Base-by-base conservation (phyloP, 2,888 invertebrate genomes). In the Ormyrus nitidulus region DNA sequence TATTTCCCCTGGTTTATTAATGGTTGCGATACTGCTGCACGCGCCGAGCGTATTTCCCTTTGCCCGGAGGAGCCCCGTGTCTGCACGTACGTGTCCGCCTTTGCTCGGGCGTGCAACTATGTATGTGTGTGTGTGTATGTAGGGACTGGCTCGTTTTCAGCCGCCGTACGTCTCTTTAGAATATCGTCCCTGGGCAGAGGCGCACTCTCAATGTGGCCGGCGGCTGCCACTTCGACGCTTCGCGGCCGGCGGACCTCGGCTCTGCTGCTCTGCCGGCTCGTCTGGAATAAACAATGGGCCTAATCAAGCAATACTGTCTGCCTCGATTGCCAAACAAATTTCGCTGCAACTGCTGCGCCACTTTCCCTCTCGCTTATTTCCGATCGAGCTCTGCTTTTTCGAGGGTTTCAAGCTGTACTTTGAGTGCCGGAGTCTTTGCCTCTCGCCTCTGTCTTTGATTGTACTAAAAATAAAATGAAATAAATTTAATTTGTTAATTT, bases 1-100 rank as follows among this genome's bases (percentile, higher is more conserved):
- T 77, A 77, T 77, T 77, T 66, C 8, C 46, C 56, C 59, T 71
- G 77, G n/a, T 77, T 70, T 72, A 78, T 72, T 72, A 78, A 72
- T 78, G 72, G 69, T 66, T 53, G 72, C 58, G 51, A 70, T 69
- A 56, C 58, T 34, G 34, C 34, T 34, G 34, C 34, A 10, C 48
- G 62, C 9, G 9, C 61, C 9, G 34, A 34, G 34, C 34, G 34
- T 34, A 34, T 34, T 34, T 34, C 34, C 34, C 34, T 34, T 34
- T 34, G 34, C 34, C 4, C 34, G 3, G 34, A 34, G 34, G 34
- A 34, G 34, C 0, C 34, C 34, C 34, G 34, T 34, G 19, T 19
- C 19, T 1, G 34, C 34, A 34, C 34, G 34, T 34, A 34, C 34
- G 34, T 34, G 34, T 2, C 34, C 4, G 34, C 34, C 34, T 34